Conservation (phyloP, 2,888 invertebrate species). For the Clanis bilineata region DNA sequence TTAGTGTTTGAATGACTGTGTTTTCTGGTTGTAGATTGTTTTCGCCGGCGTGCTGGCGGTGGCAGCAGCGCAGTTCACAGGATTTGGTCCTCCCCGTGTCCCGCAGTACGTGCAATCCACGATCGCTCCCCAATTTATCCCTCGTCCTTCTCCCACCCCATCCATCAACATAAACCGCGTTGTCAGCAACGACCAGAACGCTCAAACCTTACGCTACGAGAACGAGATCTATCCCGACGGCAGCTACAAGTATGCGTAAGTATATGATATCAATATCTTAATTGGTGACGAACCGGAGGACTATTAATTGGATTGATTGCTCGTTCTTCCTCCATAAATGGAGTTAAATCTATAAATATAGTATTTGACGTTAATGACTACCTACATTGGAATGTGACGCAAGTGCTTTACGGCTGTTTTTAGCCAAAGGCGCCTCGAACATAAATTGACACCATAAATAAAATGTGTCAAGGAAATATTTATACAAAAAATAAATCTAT, state of each 20-base stretch:
- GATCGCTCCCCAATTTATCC: slow-evolving; percentile 21
- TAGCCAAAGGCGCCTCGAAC: neutral
- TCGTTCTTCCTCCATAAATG: neutral
- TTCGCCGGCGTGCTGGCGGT: slow-evolving; percentile 58
- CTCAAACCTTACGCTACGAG: slow-evolving; percentile 57
- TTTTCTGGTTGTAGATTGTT: slow-evolving; percentile 35
- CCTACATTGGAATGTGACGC: neutral
- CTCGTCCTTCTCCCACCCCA: slow-evolving; percentile 19
- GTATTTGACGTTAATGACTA: neutral
- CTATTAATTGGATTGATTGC: neutral
- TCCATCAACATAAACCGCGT: slow-evolving; percentile 36
- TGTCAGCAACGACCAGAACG: slow-evolving; percentile 38
- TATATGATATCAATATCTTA: slow-evolving; percentile 23
- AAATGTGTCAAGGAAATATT: neutral
- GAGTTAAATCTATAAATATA: neutral
- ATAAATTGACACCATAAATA: neutral
- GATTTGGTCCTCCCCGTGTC: slow-evolving; percentile 6
- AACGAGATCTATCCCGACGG: slow-evolving; percentile 78
- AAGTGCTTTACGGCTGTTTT: neutral
- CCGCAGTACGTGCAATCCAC: neutral
- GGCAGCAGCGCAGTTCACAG: slow-evolving; percentile 49
- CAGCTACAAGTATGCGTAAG: slow-evolving; percentile 79
- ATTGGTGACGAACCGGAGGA: neutral
- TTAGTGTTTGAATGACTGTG: neutral
- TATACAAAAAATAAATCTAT: neutral